A percentile compares a stretch with the other conserved stretches of the same genome.
Conservation (phyloP, 1,140 invertebrate species). For the Mylabris phalerata region DNA sequence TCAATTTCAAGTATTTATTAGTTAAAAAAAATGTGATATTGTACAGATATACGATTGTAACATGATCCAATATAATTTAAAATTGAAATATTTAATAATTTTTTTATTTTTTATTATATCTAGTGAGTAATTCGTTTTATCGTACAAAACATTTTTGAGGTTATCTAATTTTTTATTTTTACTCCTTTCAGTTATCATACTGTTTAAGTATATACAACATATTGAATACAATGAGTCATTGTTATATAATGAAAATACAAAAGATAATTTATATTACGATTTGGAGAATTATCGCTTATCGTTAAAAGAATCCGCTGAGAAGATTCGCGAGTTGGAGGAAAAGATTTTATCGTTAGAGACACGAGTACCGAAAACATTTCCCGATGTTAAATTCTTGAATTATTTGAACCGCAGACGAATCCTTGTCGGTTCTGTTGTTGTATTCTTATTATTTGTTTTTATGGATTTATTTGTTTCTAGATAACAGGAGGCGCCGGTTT, state of each 20-base stretch:
- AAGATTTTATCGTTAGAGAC: slow-evolving; percentile 64
- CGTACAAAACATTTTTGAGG: slow-evolving; percentile 1
- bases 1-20: no score
- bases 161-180: slow-evolving; percentile 4
- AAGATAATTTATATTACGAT: neutral
- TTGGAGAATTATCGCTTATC: no score
- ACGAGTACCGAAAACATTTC: slow-evolving; percentile 73
- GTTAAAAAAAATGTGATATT: no score
- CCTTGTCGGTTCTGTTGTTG: slow-evolving; percentile 51
- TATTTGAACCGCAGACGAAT: slow-evolving; percentile 88
- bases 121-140: slow-evolving; percentile 34
- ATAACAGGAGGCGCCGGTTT: slow-evolving; percentile 98
- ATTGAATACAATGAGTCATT: neutral
- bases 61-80: no score
- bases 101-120: slow-evolving; percentile 37
- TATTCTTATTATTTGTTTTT: neutral
- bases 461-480: slow-evolving; percentile 41
- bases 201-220: slow-evolving; percentile 2
- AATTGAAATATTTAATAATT: slow-evolving; percentile 22
- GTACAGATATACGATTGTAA: no score
- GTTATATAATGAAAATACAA: neutral
- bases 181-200: slow-evolving; percentile 16
- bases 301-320: slow-evolving; percentile 23
- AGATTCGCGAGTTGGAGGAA: slow-evolving; percentile 62
- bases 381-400: slow-evolving; percentile 83